These are phyloP conservation scores for Australoheros scitulus DNA, from an alignment of 2,113 vertebrate species.

Conservation along the genomic window DNA sequence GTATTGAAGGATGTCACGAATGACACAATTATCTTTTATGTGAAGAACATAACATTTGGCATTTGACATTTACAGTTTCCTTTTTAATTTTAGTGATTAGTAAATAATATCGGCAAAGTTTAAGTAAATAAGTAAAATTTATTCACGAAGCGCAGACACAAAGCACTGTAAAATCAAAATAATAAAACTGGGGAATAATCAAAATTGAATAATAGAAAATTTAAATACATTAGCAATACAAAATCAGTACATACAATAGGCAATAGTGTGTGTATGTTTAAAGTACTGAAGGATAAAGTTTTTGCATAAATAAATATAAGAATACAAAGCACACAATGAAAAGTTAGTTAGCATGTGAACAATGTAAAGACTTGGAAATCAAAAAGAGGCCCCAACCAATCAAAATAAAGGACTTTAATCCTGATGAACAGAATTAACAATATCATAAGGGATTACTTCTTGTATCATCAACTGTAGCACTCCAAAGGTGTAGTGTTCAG, in stretches of 20 bases:
- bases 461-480: slow-evolving; percentile 39
- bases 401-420: slow-evolving; percentile 19
- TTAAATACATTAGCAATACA: too few relatives aligned
- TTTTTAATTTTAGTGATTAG: not conserved
- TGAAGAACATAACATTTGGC: not conserved
- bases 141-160: too few relatives aligned
- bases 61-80: not conserved
- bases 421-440: slow-evolving; percentile 31
- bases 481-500: slow-evolving; percentile 65
- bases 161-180: too few relatives aligned
- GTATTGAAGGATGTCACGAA: too few relatives aligned
- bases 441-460: slow-evolving; percentile 6
- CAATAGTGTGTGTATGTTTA: not conserved
- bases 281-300: slow-evolving; percentile 12
- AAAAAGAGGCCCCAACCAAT: slow-evolving; percentile 26
- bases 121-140: too few relatives aligned
- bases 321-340: slow-evolving; percentile 16
- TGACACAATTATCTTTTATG: not conserved
- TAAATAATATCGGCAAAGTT: too few relatives aligned
- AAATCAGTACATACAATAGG: not conserved
- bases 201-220: too few relatives aligned
- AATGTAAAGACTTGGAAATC: not conserved
- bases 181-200: too few relatives aligned
- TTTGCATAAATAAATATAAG: slow-evolving; percentile 37
- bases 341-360: slow-evolving; percentile 12